Base-by-base conservation (phyloP, 1,140 invertebrate genomes). In the Drosophila yakuba region DNA sequence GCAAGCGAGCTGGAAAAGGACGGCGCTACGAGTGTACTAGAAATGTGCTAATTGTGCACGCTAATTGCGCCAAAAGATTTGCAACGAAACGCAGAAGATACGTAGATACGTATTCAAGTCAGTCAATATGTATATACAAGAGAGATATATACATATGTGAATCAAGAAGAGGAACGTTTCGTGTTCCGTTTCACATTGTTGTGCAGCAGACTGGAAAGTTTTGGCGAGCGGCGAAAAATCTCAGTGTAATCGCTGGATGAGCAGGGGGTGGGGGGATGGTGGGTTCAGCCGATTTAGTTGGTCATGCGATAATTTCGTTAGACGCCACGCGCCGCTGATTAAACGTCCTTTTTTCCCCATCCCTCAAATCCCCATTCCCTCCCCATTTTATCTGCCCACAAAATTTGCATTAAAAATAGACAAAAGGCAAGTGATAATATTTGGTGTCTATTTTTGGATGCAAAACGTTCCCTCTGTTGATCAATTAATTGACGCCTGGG, bases 181-280 rank as follows among this genome's bases (percentile, higher is more conserved):
- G 68, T 71, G 63, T 78, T 82, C 59, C 80, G 51, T 57, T 80
- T 80, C 59, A 47, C 73, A 80, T 80, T 80, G 64, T 74, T 84
- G 76, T 79, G 71, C 80, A 83, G 48, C 57, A 79, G 80, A 85
- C 81, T 85, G 82, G 82, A 85, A 86, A 85, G 74, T 86, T 85
- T 78, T 80, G 32, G 58, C 74, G 50, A 75, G 44, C 28, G 72
- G 52, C 44, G 72, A 58, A 75, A 66, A 75, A 48, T 69, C 50
- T 45, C 64, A n/a, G 43, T 61, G 48, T 51, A 38, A 73, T 38
- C 50, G 15, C 23, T 15, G 25, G 41, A 28, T 12, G 43, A 43
- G 41, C 23, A 32, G 32, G 38, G 25, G 3, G 7, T 20, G 28
- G 0, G 28, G 28, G 28, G 28, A 1, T 6, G 28, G 28, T 1